Evolutionary conservation across 2,797 vertebrate genomes (phyloP), one percentile per base, ranked within the genome.

Genomic region (Rhinichthys osculus): DNA sequence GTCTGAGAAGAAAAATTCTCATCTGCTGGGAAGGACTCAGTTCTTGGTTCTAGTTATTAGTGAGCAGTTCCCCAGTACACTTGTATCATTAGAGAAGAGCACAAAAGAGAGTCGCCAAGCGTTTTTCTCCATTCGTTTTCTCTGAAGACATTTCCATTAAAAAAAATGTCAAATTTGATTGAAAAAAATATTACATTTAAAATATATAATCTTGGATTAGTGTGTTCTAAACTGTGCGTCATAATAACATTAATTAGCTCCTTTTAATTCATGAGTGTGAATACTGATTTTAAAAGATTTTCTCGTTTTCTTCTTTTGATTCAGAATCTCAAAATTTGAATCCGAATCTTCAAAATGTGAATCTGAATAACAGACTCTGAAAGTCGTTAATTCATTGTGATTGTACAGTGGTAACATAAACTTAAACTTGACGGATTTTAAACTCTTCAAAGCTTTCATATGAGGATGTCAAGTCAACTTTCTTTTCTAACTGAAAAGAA

Each of bases 51-150:
- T 57, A 50, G 76, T 79, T 78, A 72, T 78, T 69, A 78, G 73
- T 21, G 73, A 69, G 82, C 57, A 47, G 30, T n/a, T 83, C 30
- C 30, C n/a, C 69, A n/a, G 67, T 83, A 74, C 30, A 90, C 89
- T 62, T n/a, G 47, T 89, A 87, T 87, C 90, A 89, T 88, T 90
- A 81, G 88, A 89, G 62, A 40, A 74, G 64, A 80, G 82, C 1
- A 9, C 62, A 23, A 23, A 7, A 27, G 38, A 40, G 54, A 78
- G 33, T n/a, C 9, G 7, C 52, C 50, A 40, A 57, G 19, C 5
- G 16, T 64, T 78, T 30, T 42, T 64, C 35, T 16, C 54, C 23
- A 78, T 42, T 78, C 1, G 3, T 27, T 59, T 78, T 62, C 54
- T 64, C 23, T 13, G 30, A 2, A 64, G n/a, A 42, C 23, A 11